phyloP scores from a whole-genome alignment of 1,140 invertebrate species.

The Palaemon carinicauda region DNA sequence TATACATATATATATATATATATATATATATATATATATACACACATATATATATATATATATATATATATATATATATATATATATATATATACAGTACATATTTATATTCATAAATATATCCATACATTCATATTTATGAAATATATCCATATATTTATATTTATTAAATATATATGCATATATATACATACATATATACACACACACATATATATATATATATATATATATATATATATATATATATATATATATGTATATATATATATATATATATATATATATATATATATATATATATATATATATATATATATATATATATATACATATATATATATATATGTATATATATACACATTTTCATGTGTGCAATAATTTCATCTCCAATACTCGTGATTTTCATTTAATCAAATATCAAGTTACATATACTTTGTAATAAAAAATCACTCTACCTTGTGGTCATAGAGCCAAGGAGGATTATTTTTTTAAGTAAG shows the following conservation, averaged over 20 bases:
- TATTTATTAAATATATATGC: too few species aligned
- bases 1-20: background rate
- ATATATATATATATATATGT: background rate
- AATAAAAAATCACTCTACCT: too few species aligned
- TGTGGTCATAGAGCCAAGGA: too few species aligned
- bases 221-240: background rate
- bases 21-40: constrained; percentile 1
- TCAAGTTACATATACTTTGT: too few species aligned
- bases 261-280: constrained; percentile 3
- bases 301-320: constrained; percentile 14
- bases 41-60: background rate
- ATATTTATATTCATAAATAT: background rate
- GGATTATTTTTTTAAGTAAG: too few species aligned
- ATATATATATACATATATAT: constrained; percentile 7
- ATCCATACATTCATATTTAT: background rate
- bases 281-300: constrained; percentile 11
- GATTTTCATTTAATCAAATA: too few species aligned
- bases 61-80: background rate
- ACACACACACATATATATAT: too few species aligned
- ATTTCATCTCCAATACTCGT: too few species aligned
- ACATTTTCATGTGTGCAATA: too few species aligned
- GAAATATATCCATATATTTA: too few species aligned
- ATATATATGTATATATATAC: background rate
- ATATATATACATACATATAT: too few species aligned
- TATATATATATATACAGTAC: background rate